A percentile compares a stretch with the other conserved stretches of the same genome.
Conservation (phyloP, 1,140 invertebrate genomes). For the Nebria ingens region DNA sequence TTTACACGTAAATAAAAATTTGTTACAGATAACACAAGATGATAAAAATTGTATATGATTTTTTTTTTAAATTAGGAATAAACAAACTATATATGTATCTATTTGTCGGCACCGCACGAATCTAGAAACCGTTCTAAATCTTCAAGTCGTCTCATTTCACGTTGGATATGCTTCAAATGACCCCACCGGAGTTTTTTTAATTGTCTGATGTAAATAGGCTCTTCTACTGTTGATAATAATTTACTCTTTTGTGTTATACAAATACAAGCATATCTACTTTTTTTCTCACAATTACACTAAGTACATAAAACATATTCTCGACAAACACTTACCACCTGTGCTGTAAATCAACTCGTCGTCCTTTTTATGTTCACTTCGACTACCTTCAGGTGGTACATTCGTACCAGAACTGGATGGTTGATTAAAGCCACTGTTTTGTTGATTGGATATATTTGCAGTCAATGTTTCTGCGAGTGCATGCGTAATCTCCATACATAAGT, state of each 20-base stretch:
- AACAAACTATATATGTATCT: neutral
- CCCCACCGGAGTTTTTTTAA: slow-evolving; percentile 34
- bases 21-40: neutral
- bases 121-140: slow-evolving; percentile 35
- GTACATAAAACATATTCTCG: too few species aligned
- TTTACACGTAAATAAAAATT: neutral
- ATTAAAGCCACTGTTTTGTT: neutral
- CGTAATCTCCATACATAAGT: slow-evolving; percentile 22
- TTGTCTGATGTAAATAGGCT: slow-evolving; percentile 25
- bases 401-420: neutral
- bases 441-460: too few species aligned
- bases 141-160: slow-evolving; percentile 32
- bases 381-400: neutral
- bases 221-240: slow-evolving; percentile 8
- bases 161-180: slow-evolving; percentile 36
- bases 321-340: neutral
- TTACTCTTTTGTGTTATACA: too few species aligned
- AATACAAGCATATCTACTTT: too few species aligned
- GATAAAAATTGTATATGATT: neutral
- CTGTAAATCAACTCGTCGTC: neutral
- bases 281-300: too few species aligned
- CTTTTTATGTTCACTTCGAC: neutral
- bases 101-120: slow-evolving; percentile 24
- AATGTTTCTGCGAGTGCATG: slow-evolving; percentile 21
- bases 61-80: neutral